Percentiles rank a stretch among this genome's conserved stretches.
These are phyloP conservation scores for Porites lobata DNA, from an alignment of 92 coral and sea anemone genomes.

Conservation along the genomic window DNA sequence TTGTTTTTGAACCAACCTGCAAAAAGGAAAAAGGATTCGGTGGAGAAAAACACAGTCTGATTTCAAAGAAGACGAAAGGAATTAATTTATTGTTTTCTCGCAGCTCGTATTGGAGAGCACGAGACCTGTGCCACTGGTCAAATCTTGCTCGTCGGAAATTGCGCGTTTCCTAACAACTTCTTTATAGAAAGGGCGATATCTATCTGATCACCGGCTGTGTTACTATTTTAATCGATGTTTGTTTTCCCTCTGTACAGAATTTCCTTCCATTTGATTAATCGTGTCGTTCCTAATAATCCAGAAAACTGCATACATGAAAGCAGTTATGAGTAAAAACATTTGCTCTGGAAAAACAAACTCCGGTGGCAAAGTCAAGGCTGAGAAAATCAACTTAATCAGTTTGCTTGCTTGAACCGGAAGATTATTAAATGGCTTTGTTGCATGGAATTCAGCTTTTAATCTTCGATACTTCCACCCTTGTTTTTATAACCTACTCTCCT, in stretches of 20 bases:
- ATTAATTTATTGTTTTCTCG: not conserved
- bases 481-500: slow-evolving; percentile 19
- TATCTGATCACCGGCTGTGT: not conserved
- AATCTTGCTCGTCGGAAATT: not conserved
- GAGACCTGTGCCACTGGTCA: too few relatives aligned
- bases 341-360: slow-evolving; percentile 36
- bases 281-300: not conserved
- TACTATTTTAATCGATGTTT: slow-evolving; percentile 13
- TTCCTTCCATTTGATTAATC: slow-evolving; percentile 9
- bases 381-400: not conserved
- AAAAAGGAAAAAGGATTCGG: too few relatives aligned
- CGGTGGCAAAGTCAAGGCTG: slow-evolving; percentile 35
- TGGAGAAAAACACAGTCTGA: too few relatives aligned
- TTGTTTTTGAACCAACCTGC: too few relatives aligned
- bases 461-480: not conserved
- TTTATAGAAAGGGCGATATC: not conserved
- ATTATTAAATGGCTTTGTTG: slow-evolving; percentile 25
- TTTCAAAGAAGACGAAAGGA: not conserved
- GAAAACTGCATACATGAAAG: slow-evolving; percentile 10
- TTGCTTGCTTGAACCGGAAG: slow-evolving; percentile 19
- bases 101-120: not conserved
- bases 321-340: slow-evolving; percentile 13
- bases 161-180: not conserved
- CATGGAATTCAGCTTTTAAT: slow-evolving; percentile 23
- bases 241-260: slow-evolving; percentile 8